Base-by-base conservation (phyloP, 2,797 vertebrate genomes). In the Yasuhikotakia modesta region DNA sequence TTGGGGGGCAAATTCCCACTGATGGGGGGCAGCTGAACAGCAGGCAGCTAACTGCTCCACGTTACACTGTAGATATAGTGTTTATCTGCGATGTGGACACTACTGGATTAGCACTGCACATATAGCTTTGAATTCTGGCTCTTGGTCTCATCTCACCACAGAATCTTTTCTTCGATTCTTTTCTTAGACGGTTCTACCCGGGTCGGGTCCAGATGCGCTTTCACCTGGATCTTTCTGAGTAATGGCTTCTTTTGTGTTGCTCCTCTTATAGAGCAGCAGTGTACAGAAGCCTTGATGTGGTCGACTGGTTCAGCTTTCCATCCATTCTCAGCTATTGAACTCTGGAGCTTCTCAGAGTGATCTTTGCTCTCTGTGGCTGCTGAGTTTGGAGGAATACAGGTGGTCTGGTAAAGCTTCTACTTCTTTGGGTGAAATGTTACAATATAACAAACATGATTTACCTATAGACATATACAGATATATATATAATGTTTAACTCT, bases 71-170 rank as follows among this genome's bases (percentile, higher is more conserved):
- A 3, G 24, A 1, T 12, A 50, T 69, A 66, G 53, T 50, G 55
- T 61, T 70, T 70, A 32, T 74, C 21, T 35, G 19, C 21, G 17
- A 13, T 50, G 43, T 61, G 53, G 27, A 13, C 75, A 50, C 50
- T 45, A 32, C 12, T 75, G 14, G 32, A 57, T 70, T 27, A 22
- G 45, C 74, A 52, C 30, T 57, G 66, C 73, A 63, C 61, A 75
- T 74, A 74, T 4, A 74, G 48, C 72, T 74, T 74, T 74, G 50
- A 30, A 66, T 66, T 30, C 53, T 22, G 61, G 63, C 48, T 65
- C 13, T 35, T 27, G 60, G 72, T 74, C 69, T 48, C 70, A 58
- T 73, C 39, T 52, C 39, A 52, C 5, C 55, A 35, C 45, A 57
- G 21, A 58, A 60, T 66, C 24, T 66, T 43, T 74, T 53, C 58